Percentiles rank a stretch among this genome's conserved stretches.
These are phyloP conservation scores for Globia sparganii DNA, from an alignment of 2,888 invertebrate genomes.

Conservation along the genomic window DNA sequence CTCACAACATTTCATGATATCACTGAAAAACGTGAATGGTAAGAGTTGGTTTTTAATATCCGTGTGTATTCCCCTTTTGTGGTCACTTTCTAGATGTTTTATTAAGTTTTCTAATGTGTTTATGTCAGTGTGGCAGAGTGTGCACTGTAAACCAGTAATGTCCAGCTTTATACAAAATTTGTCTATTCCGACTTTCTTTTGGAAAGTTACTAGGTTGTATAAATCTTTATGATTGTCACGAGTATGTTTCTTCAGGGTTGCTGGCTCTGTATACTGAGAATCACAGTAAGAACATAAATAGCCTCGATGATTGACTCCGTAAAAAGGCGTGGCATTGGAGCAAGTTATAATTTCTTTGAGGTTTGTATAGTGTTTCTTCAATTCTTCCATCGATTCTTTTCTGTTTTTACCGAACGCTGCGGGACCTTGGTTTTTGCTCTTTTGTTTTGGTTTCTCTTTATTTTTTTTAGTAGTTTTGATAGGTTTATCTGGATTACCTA, in stretches of 20 bases:
- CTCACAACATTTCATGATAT: slow-evolving; percentile 72
- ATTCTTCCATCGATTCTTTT: slow-evolving; percentile 7
- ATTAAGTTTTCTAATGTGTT: slow-evolving; percentile 41
- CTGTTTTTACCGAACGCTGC: not conserved
- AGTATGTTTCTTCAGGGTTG: slow-evolving; percentile 71
- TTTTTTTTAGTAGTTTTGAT: slow-evolving; percentile 2
- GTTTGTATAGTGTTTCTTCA: slow-evolving; percentile 38
- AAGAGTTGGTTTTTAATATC: slow-evolving; percentile 74
- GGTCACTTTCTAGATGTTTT: slow-evolving; percentile 47
- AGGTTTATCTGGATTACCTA: slow-evolving; percentile 41
- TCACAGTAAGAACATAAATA: slow-evolving; percentile 72
- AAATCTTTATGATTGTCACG: slow-evolving; percentile 58
- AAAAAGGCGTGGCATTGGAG: slow-evolving; percentile 75
- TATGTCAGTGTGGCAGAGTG: slow-evolving; percentile 28
- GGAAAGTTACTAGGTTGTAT: slow-evolving; percentile 3
- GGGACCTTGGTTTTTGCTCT: not conserved
- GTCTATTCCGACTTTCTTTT: not conserved
- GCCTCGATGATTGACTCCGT: slow-evolving; percentile 64
- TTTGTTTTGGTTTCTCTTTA: not conserved
- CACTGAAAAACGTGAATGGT: slow-evolving; percentile 77
- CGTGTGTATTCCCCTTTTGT: slow-evolving; percentile 33
- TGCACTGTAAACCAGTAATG: slow-evolving; percentile 34
- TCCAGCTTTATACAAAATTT: slow-evolving; percentile 22
- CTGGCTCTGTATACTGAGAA: slow-evolving; percentile 63
- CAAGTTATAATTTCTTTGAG: slow-evolving; percentile 41